phyloP scores from a whole-genome alignment of 1,140 invertebrate species.

The Drosophila bocqueti region DNA sequence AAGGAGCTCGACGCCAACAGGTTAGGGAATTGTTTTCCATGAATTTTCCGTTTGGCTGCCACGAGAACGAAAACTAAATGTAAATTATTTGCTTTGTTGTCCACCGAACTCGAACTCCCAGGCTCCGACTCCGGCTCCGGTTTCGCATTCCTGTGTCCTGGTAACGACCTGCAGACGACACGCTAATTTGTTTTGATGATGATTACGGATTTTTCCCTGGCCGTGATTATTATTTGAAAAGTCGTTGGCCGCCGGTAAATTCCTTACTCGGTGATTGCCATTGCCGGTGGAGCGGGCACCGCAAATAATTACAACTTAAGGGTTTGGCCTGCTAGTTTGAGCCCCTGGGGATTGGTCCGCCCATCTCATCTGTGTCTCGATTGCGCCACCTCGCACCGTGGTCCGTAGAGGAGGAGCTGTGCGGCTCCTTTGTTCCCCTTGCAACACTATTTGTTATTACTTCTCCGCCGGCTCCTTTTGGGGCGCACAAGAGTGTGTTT shows the following conservation, averaged over 20 bases:
- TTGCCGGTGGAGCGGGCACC: slow-evolving; percentile 19
- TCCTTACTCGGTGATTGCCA: slow-evolving; percentile 25
- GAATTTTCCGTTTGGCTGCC: slow-evolving; percentile 58
- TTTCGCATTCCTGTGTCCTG: slow-evolving; percentile 21
- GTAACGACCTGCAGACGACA: slow-evolving; percentile 66
- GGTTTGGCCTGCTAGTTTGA: slow-evolving; percentile 29
- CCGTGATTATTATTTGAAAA: slow-evolving; percentile 56
- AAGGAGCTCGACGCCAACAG: slow-evolving; percentile 57
- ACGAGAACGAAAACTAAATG: slow-evolving; percentile 69
- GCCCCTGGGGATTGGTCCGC: slow-evolving; percentile 24
- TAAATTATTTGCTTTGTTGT: slow-evolving; percentile 67
- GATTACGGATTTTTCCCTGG: slow-evolving; percentile 36
- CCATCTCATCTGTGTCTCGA: slow-evolving; percentile 41
- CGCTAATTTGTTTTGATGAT: slow-evolving; percentile 68
- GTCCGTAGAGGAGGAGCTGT: background rate
- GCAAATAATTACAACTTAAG: slow-evolving; percentile 67
- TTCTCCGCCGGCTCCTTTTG: slow-evolving; percentile 16
- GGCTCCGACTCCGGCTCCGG: background rate
- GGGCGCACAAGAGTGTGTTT: slow-evolving; percentile 41
- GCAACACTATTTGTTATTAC: slow-evolving; percentile 52
- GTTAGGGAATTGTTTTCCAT: slow-evolving; percentile 65
- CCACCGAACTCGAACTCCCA: slow-evolving; percentile 14
- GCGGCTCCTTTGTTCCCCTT: slow-evolving; percentile 20
- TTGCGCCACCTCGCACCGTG: slow-evolving; percentile 6
- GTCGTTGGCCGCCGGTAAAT: slow-evolving; percentile 9